phyloP scores from a whole-genome alignment of 2,888 invertebrate genomes.

The Linyphia triangularis region DNA sequence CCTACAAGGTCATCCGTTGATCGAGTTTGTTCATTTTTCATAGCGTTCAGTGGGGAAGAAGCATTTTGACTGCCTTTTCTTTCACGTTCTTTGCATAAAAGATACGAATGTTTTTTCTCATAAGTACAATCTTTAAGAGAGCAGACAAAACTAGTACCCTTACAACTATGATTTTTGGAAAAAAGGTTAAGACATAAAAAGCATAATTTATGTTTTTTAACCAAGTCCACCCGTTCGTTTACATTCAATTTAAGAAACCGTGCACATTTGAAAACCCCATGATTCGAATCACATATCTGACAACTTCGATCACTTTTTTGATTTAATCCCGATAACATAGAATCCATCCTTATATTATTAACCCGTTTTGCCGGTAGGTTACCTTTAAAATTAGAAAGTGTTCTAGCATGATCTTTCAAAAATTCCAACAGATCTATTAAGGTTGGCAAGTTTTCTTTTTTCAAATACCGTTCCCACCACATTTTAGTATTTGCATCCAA shows the following conservation, averaged over 20 bases:
- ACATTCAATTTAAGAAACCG: neutral
- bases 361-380: neutral
- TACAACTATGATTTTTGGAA: neutral
- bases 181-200: neutral
- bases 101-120: neutral
- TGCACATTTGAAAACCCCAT: neutral
- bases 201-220: conserved; percentile 9
- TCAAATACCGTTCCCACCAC: conserved; percentile 1
- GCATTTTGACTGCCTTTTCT: neutral
- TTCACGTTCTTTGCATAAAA: neutral
- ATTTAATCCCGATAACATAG: neutral
- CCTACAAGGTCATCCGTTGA: neutral
- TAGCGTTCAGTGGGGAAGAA: neutral
- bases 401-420: neutral
- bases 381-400: neutral
- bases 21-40: neutral
- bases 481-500: neutral
- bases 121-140: neutral
- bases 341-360: neutral
- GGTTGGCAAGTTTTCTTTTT: neutral
- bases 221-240: neutral
- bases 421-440: conserved; percentile 12
- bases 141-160: neutral
- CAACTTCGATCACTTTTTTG: neutral
- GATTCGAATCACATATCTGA: neutral